Percentiles rank a stretch among this genome's conserved stretches.
Evolutionary conservation across 2,888 invertebrate genomes (phyloP).

Genomic region (Odiellus spinosus): DNA sequence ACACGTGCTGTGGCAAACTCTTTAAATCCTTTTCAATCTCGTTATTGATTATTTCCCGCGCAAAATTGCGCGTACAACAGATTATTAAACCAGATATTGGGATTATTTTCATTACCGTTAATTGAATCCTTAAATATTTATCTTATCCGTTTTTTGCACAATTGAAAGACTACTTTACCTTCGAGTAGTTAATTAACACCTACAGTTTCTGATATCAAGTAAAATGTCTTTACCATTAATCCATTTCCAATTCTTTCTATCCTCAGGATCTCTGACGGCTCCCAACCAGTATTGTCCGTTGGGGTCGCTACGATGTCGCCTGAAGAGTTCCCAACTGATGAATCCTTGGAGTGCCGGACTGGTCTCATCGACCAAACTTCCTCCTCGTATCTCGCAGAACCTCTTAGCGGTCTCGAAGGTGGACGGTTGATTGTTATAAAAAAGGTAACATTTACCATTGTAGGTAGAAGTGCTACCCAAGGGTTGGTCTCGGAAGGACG

Average conservation of each 20-base stretch:
- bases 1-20: no score
- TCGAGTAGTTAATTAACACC: no score
- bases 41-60: no score
- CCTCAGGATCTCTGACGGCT: slow-evolving; percentile 63
- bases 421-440: slow-evolving; percentile 70
- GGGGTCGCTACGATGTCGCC: slow-evolving; percentile 72
- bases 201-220: no score
- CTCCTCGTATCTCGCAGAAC: slow-evolving; percentile 64
- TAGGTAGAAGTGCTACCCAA: slow-evolving; percentile 83
- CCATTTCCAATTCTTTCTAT: slow-evolving; percentile 73
- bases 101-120: no score
- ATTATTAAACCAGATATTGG: no score
- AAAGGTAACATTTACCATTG: slow-evolving; percentile 87
- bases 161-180: no score
- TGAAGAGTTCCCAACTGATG: slow-evolving; percentile 85
- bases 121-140: no score
- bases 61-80: no score
- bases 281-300: slow-evolving; percentile 93
- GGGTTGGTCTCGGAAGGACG: slow-evolving; percentile 79
- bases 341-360: slow-evolving; percentile 86
- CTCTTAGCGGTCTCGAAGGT: slow-evolving; percentile 60
- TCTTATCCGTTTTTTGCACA: no score
- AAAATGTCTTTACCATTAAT: no score
- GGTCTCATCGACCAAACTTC: slow-evolving; percentile 74
- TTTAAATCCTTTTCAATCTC: no score